Evolutionary conservation across 1,140 invertebrate genomes (phyloP).

Genomic region (Anastatus disparis): DNA sequence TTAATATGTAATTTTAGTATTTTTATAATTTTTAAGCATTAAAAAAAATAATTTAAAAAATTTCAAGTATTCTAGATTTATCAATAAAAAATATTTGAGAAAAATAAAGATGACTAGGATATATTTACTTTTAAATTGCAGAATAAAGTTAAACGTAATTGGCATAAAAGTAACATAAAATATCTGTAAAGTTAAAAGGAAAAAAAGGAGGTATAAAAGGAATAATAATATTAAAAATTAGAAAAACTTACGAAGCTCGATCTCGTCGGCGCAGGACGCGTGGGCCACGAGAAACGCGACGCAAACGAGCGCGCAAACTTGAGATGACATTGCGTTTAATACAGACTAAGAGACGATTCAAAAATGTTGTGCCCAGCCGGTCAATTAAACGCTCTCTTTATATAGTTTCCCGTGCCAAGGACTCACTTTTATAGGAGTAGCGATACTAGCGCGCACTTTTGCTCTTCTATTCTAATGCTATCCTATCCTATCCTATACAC

Average conservation of each 20-base stretch:
- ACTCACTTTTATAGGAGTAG: conserved; percentile 53
- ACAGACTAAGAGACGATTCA: conserved; percentile 45
- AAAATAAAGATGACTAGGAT: too few species aligned
- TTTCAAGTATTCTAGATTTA: too few species aligned
- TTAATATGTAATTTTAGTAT: too few species aligned
- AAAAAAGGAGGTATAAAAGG: neutral
- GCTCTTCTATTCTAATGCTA: too few species aligned
- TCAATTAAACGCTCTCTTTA: conserved; percentile 63
- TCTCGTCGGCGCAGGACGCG: conserved; percentile 44
- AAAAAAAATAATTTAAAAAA: too few species aligned
- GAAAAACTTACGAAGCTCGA: conserved; percentile 56
- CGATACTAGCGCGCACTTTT: neutral
- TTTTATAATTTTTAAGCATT: too few species aligned
- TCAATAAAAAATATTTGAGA: too few species aligned
- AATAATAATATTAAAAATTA: neutral
- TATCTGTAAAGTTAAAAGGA: too few species aligned
- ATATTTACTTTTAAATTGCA: too few species aligned
- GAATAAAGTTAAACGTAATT: too few species aligned
- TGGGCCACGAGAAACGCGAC: conserved; percentile 44
- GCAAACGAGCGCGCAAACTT: conserved; percentile 43
- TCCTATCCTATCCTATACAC: too few species aligned
- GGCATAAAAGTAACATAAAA: too few species aligned
- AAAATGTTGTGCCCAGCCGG: conserved; percentile 51
- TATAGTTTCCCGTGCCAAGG: conserved; percentile 65
- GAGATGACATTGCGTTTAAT: conserved; percentile 36